These are phyloP conservation scores for Rhimphoctona megacephalus DNA, from an alignment of 2,888 invertebrate species.

Conservation along the genomic window DNA sequence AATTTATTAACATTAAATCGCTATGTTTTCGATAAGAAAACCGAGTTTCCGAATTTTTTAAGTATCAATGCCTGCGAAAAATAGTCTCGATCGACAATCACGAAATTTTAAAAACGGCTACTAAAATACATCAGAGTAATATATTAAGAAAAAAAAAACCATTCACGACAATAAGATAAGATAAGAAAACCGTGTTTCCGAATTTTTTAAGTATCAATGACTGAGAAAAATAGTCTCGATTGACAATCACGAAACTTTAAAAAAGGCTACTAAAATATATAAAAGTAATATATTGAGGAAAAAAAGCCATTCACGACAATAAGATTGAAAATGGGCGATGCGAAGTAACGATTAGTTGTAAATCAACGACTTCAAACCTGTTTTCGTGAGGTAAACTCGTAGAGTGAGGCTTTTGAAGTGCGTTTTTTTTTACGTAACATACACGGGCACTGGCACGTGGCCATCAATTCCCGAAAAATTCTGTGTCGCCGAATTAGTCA, in stretches of 20 bases:
- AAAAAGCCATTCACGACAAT: neutral
- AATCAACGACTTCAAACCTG: constrained; percentile 35
- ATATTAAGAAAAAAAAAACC: no score
- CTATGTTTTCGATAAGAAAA: no score
- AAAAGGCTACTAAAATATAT: neutral
- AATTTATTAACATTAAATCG: no score
- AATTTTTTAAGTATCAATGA: neutral
- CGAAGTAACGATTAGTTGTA: neutral
- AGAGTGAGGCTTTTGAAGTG: neutral
- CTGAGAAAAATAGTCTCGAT: neutral
- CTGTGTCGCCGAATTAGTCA: constrained; percentile 52
- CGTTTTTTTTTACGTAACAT: constrained; percentile 57
- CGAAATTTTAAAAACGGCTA: no score
- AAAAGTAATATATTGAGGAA: neutral
- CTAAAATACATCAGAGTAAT: no score
- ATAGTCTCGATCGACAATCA: no score
- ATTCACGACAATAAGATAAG: no score
- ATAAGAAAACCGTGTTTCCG: no score
- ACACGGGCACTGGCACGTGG: constrained; percentile 58
- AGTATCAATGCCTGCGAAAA: no score
- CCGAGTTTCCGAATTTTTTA: no score
- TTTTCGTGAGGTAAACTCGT: neutral
- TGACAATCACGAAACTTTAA: neutral
- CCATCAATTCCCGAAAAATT: constrained; percentile 52
- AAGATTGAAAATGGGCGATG: constrained; percentile 12